Conservation (phyloP, 2,113 vertebrate species). For the Peromyscus polionotus region DNA sequence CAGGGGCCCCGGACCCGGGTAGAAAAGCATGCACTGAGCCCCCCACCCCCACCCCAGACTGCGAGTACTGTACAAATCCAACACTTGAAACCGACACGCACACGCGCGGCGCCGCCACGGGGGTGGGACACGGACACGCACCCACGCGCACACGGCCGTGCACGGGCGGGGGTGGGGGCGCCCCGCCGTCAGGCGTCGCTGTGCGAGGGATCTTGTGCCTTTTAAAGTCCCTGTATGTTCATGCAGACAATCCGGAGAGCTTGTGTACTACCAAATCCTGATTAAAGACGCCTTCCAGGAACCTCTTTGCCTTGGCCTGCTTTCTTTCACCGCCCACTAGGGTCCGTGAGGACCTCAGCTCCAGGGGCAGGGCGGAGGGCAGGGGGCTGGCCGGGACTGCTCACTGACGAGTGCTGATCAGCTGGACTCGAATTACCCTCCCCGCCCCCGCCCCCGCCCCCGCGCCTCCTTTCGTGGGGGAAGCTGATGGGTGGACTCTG, state of each 20-base stretch:
- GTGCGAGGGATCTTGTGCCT: slow-evolving; percentile 98
- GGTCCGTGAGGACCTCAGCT: not conserved
- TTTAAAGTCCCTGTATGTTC: slow-evolving; percentile 97
- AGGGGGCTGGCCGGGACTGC: not conserved
- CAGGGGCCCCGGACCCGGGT: slow-evolving; percentile 76
- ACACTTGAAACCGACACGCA: slow-evolving; percentile 94
- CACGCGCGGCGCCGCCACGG: slow-evolving; percentile 74
- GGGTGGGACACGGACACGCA: slow-evolving; percentile 79
- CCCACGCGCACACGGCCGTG: slow-evolving; percentile 68
- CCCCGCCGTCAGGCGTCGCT: slow-evolving; percentile 79
- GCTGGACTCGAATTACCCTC: not conserved
- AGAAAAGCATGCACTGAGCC: slow-evolving; percentile 92
- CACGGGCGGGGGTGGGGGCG: slow-evolving; percentile 52
- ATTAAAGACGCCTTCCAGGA: slow-evolving; percentile 93
- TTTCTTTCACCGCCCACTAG: slow-evolving; percentile 78
- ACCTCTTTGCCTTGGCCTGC: slow-evolving; percentile 73
- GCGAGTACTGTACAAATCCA: slow-evolving; percentile 94
- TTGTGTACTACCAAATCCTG: slow-evolving; percentile 96
- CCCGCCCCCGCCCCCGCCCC: too few species aligned
- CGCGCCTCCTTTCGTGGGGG: not conserved
- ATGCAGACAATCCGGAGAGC: slow-evolving; percentile 97
- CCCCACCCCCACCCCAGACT: slow-evolving; percentile 79
- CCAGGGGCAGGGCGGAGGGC: not conserved
- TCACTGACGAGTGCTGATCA: not conserved
- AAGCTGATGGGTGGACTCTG: not conserved